Evolutionary conservation across 2,113 vertebrate genomes (phyloP), one percentile per base, ranked within the genome.

Genomic region (Rhynchomys soricoides): DNA sequence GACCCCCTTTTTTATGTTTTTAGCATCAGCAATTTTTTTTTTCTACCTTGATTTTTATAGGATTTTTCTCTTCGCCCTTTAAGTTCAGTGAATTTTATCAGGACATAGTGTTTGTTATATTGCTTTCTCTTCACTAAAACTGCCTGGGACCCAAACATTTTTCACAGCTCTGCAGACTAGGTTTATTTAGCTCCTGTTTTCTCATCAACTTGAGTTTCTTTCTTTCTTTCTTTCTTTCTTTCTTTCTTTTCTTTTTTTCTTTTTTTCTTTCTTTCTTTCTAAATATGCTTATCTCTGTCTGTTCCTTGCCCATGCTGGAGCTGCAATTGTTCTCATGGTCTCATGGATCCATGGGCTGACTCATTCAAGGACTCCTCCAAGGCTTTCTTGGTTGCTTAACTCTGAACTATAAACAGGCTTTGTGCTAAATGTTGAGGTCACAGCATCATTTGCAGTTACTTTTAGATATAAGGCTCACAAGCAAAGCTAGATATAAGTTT

Each of bases 41-140:
- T 85, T 43, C 66, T 88, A 12, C 73, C 37, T 77, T 64, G 21
- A 73, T 74, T 55, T 73, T 79, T 40, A 81, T 21, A 79, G 10
- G 34, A 50, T 90, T 95, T 75, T 96, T 85, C 77, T 88, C 40
- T 93, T 95, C 73, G 40, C 40, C n/a, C 45, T 68, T 95, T 93
- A 95, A 55, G 13, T 68, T 86, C 59, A 94, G 57, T 29, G 73
- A 71, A 31, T 92, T 94, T 62, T 81, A 34, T 3, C 75, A 89
- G 55, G 48, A 68, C 45, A 83, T 34, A 40, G 11, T 79, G 55
- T 66, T 15, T 79, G 55, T 66, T 90, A 59, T 12, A 40, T 4
- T 31, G 85, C 64, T 86, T 85, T 90, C 59, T 90, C 86, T 29
- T 73, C 55, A 85, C 3, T 48, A 66, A 24, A 11, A 43, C 43